A percentile compares a stretch with the other conserved stretches of the same genome.
phyloP scores from a whole-genome alignment of 2,113 vertebrate genomes.

The Spheniscus mendiculus region DNA sequence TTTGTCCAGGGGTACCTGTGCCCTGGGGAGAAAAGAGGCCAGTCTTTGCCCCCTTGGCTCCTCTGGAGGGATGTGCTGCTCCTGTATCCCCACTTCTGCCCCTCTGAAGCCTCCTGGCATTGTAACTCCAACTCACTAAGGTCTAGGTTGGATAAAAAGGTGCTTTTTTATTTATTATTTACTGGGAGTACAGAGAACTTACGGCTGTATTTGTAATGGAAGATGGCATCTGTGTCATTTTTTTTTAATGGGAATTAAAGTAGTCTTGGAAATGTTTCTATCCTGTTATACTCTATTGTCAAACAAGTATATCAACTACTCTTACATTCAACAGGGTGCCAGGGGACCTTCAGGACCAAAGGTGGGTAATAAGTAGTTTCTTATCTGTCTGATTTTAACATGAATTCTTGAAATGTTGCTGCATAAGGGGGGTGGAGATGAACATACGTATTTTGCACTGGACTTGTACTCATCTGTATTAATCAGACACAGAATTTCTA shows the following conservation, averaged over 20 bases:
- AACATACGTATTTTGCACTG: neutral
- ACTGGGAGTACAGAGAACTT: neutral
- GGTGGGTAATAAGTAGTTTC: constrained; percentile 66
- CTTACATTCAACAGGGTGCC: constrained; percentile 74
- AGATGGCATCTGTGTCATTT: neutral
- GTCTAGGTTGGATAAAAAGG: neutral
- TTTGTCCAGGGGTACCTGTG: neutral
- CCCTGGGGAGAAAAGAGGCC: neutral
- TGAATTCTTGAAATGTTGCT: neutral
- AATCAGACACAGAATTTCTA: neutral
- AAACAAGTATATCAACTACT: neutral
- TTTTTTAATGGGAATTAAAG: neutral
- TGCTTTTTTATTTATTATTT: neutral
- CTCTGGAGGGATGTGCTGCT: neutral
- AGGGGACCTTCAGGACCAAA: constrained; percentile 83
- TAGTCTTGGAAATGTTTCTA: neutral
- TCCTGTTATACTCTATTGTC: neutral
- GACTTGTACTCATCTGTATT: neutral
- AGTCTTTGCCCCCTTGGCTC: neutral
- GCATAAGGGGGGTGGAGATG: neutral
- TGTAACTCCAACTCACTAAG: neutral
- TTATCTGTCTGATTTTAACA: neutral
- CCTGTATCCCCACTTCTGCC: neutral
- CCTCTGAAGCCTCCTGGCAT: neutral
- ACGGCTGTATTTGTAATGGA: neutral